Evolutionary conservation across 2,888 invertebrate genomes (phyloP).

Genomic region (Cerastoderma edule): DNA sequence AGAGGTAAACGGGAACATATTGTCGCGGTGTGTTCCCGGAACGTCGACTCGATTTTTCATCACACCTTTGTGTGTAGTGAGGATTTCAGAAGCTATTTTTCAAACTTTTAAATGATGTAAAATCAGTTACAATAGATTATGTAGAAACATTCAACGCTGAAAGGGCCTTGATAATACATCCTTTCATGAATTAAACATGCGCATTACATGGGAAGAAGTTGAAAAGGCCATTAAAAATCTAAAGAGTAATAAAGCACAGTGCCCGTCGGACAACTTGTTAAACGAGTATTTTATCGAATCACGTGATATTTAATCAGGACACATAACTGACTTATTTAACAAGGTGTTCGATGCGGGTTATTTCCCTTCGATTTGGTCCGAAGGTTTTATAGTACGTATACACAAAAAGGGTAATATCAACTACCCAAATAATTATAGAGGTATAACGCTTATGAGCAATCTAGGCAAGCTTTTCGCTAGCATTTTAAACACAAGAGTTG

Average conservation of each 20-base stretch:
- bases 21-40: no score
- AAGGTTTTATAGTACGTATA: not conserved
- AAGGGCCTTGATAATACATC: no score
- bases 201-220: not conserved
- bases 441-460: slow-evolving; percentile 5
- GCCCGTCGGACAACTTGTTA: not conserved
- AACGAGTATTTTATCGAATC: slow-evolving; percentile 4
- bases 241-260: not conserved
- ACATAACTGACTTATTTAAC: slow-evolving; percentile 2
- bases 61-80: no score
- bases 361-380: slow-evolving; percentile 5
- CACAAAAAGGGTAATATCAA: not conserved
- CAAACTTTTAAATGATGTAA: no score
- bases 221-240: not conserved
- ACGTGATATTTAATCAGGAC: not conserved
- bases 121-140: no score
- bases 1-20: no score
- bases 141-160: no score
- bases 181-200: slow-evolving; percentile 1
- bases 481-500: slow-evolving; percentile 17
- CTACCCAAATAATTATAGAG: not conserved
- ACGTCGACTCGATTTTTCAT: no score
- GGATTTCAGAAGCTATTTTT: no score
- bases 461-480: slow-evolving; percentile 22
- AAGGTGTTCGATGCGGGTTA: not conserved